Percentiles rank a stretch among this genome's conserved stretches.
These are phyloP conservation scores for Gambelia wislizenii DNA, from an alignment of 2,797 vertebrate genomes.

Conservation along the genomic window DNA sequence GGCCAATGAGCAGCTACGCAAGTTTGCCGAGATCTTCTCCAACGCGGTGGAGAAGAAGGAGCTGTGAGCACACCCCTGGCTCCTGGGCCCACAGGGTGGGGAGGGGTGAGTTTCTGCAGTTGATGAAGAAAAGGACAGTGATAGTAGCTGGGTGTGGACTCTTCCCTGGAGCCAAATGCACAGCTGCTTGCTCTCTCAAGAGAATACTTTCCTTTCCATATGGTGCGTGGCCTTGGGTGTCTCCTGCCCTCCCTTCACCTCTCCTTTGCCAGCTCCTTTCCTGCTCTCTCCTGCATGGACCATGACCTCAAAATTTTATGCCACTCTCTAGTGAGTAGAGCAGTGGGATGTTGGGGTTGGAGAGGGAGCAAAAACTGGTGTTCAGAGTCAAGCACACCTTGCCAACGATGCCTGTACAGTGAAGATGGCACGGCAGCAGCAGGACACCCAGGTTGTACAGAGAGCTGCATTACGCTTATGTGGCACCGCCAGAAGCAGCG, in stretches of 20 bases:
- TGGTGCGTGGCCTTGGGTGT: too few species aligned
- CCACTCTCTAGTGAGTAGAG: too few species aligned
- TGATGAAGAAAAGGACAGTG: neutral
- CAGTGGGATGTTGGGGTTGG: neutral
- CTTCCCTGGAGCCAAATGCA: too few species aligned
- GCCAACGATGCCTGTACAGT: neutral
- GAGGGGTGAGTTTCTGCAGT: too few species aligned
- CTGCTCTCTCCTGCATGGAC: too few species aligned
- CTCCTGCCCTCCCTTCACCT: too few species aligned
- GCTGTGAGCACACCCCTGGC: slow-evolving; percentile 42
- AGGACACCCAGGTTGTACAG: too few species aligned
- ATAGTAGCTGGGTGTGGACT: neutral
- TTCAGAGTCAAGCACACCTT: neutral
- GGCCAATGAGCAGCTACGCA: slow-evolving; percentile 89
- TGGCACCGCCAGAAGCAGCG: too few species aligned
- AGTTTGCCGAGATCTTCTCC: slow-evolving; percentile 87
- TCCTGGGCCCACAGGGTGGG: neutral
- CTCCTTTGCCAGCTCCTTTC: neutral
- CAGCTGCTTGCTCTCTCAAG: neutral
- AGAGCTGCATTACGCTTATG: too few species aligned
- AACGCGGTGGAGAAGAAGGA: slow-evolving; percentile 77
- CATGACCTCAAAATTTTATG: neutral
- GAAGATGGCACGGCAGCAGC: neutral
- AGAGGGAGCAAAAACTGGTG: neutral
- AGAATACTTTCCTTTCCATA: too few species aligned